phyloP scores from a whole-genome alignment of 35 echinoderm and acorn worm genomes.

The Lytechinus variegatus region DNA sequence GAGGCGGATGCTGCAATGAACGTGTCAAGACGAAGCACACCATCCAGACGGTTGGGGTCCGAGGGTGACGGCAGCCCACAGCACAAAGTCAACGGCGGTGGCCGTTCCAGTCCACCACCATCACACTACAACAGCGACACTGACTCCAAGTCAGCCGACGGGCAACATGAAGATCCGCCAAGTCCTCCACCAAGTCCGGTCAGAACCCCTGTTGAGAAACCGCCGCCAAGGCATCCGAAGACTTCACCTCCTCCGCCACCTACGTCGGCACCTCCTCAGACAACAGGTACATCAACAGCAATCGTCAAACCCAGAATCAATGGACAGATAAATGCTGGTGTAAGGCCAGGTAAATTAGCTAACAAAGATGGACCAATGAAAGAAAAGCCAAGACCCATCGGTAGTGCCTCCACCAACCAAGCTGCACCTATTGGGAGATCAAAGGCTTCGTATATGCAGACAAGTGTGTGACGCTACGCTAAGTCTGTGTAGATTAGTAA shows the following conservation, averaged over 20 bases:
- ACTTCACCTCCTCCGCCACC: not conserved
- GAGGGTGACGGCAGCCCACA: slow-evolving; percentile 39
- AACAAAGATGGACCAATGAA: slow-evolving; percentile 35
- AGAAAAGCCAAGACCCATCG: slow-evolving; percentile 33
- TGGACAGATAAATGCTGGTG: slow-evolving; percentile 23
- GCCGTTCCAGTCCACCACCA: not conserved
- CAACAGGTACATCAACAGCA: not conserved
- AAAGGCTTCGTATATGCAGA: slow-evolving; percentile 38
- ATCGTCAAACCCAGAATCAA: slow-evolving; percentile 35
- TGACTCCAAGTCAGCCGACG: slow-evolving; percentile 36
- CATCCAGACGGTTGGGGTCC: slow-evolving; percentile 33
- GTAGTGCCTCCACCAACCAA: slow-evolving; percentile 49
- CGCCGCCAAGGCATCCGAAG: not conserved
- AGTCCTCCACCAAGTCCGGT: slow-evolving; percentile 19
- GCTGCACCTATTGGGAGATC: slow-evolving; percentile 26
- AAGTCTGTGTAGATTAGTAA: not conserved
- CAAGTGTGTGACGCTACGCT: slow-evolving; percentile 40
- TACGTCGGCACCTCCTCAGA: not conserved
- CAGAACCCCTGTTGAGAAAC: not conserved
- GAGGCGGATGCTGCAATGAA: slow-evolving; percentile 51
- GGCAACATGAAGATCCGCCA: not conserved
- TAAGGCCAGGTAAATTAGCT: slow-evolving; percentile 37
- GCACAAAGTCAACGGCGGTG: slow-evolving; percentile 41
- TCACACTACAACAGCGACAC: slow-evolving; percentile 31
- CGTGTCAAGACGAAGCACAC: slow-evolving; percentile 39